These are phyloP conservation scores for Acanthurus leucopareius DNA, from an alignment of 2,797 vertebrate genomes.

Conservation along the genomic window DNA sequence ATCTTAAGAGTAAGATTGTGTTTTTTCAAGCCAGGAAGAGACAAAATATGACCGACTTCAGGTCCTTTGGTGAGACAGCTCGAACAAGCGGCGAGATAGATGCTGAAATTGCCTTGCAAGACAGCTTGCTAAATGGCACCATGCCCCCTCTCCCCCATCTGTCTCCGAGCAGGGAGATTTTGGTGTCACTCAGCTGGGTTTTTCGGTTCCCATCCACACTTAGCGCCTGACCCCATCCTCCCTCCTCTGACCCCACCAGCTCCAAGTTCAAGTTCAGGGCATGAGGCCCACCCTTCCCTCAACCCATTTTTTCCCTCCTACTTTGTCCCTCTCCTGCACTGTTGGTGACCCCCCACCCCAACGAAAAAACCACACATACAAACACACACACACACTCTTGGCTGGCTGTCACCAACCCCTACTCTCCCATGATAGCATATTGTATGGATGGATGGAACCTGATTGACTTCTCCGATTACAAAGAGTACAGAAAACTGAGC, in stretches of 20 bases:
- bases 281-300: constrained; percentile 67
- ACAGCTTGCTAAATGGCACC: constrained; percentile 48
- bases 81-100: constrained; percentile 13
- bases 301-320: constrained; percentile 39
- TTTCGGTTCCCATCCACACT: constrained; percentile 49
- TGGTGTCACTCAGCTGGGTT: constrained; percentile 66
- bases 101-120: constrained; percentile 18
- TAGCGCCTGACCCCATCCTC: constrained; percentile 68
- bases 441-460: constrained; percentile 53
- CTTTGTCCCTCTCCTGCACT: constrained; percentile 42
- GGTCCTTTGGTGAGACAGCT: not conserved
- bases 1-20: not conserved
- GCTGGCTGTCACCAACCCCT: constrained; percentile 17
- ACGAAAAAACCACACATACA: constrained; percentile 5
- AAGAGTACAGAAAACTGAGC: constrained; percentile 21
- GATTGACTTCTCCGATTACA: constrained; percentile 38
- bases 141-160: constrained; percentile 30
- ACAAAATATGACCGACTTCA: not conserved
- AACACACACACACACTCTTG: constrained; percentile 8
- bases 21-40: not conserved
- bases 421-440: constrained; percentile 36
- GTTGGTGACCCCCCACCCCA: not conserved
- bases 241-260: constrained; percentile 60
- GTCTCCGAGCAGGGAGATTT: constrained; percentile 45
- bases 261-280: constrained; percentile 82